Evolutionary conservation across 2,113 vertebrate genomes (phyloP).

Genomic region (Neoarius graeffei): DNA sequence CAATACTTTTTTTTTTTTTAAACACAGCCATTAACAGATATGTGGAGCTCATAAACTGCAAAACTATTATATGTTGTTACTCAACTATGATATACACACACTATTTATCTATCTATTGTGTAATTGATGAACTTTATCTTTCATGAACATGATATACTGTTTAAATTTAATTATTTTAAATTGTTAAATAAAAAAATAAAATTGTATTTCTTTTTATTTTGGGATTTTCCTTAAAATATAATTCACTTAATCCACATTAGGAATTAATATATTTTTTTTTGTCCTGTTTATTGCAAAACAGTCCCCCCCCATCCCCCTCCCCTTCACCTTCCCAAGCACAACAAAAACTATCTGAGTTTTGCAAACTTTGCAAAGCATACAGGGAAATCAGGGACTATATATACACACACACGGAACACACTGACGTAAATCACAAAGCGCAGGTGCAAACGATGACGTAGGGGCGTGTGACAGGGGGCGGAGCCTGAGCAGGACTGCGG

Average conservation of each 20-base stretch:
- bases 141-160: neutral
- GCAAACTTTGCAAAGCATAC: neutral
- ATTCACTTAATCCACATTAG: neutral
- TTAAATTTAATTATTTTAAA: neutral
- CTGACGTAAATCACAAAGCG: conserved; percentile 7
- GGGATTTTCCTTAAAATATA: neutral
- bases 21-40: neutral
- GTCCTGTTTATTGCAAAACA: neutral
- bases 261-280: neutral
- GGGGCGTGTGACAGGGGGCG: neutral
- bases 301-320: neutral
- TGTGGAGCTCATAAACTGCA: neutral
- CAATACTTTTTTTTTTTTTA: neutral
- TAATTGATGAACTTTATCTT: no score
- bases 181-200: neutral
- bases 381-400: conserved; percentile 13
- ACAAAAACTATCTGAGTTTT: neutral
- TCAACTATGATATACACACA: no score
- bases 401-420: neutral
- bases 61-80: neutral
- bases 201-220: neutral
- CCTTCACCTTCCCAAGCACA: neutral
- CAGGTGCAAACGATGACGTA: conserved; percentile 14
- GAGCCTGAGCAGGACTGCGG: conserved; percentile 7
- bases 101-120: no score